Evolutionary conservation across 2,888 invertebrate species (phyloP).

Genomic region (Galeopsomyia nigrocyanea): DNA sequence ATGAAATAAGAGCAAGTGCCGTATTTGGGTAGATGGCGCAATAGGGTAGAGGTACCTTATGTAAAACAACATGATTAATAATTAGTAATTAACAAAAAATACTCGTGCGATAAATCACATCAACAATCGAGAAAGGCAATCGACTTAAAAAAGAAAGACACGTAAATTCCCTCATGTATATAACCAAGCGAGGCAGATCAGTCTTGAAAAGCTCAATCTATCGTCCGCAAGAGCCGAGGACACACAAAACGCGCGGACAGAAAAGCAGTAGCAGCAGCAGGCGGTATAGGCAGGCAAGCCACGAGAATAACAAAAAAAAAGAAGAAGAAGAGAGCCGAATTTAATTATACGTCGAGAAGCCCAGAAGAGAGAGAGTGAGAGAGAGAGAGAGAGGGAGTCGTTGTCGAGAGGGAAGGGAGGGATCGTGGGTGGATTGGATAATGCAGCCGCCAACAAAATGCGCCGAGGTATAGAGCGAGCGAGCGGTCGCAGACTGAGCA

Average conservation of each 20-base stretch:
- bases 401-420: too few relatives aligned
- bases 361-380: too few relatives aligned
- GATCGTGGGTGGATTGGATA: conserved; percentile 1
- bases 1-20: too few relatives aligned
- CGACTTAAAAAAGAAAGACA: neutral
- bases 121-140: too few relatives aligned
- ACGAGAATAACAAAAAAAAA: neutral
- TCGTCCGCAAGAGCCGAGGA: neutral
- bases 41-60: too few relatives aligned
- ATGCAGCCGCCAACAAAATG: conserved; percentile 12
- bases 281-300: neutral
- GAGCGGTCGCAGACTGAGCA: neutral
- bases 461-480: neutral
- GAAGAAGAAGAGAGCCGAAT: neutral
- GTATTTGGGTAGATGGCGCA: too few relatives aligned
- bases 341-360: conserved; percentile 17
- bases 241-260: neutral
- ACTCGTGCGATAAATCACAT: too few relatives aligned
- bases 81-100: too few relatives aligned
- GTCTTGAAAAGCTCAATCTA: neutral
- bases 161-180: conserved; percentile 17
- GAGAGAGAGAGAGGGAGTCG: neutral
- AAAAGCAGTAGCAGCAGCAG: too few relatives aligned
- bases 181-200: conserved; percentile 26
- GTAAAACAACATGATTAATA: too few relatives aligned